These are phyloP conservation scores for Thecocarcelia acutangulata DNA, from an alignment of 2,888 invertebrate genomes.

Conservation along the genomic window DNA sequence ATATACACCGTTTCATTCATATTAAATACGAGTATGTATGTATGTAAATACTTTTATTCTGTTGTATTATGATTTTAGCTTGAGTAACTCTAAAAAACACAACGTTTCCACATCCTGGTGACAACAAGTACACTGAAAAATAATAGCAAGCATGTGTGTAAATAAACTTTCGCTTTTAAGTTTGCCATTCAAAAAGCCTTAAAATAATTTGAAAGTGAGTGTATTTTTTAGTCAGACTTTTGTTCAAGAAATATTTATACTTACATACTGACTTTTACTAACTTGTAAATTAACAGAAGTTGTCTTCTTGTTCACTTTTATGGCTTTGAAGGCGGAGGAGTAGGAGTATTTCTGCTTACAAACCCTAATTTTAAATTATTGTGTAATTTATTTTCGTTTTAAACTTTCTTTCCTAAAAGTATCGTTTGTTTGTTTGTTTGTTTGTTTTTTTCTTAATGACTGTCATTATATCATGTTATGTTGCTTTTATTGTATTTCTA, in stretches of 20 bases:
- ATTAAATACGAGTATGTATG: too few species aligned
- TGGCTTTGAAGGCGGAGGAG: too few species aligned
- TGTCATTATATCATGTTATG: constrained; percentile 49
- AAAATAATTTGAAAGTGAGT: constrained; percentile 25
- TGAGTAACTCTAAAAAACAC: too few species aligned
- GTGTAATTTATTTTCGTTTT: constrained; percentile 6
- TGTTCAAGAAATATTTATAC: background rate
- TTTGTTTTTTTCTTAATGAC: constrained; percentile 50
- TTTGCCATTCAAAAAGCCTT: background rate
- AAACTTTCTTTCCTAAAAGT: background rate
- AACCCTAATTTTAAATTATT: constrained; percentile 14
- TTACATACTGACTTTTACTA: background rate
- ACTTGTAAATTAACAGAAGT: constrained; percentile 1
- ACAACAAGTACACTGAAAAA: too few species aligned
- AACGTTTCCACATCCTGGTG: too few species aligned
- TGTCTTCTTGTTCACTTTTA: background rate
- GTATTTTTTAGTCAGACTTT: background rate
- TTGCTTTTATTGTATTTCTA: constrained; percentile 9
- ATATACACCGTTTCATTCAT: too few species aligned
- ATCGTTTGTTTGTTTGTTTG: background rate
- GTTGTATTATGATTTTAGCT: too few species aligned
- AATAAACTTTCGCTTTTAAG: constrained; percentile 27
- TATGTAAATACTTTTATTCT: too few species aligned
- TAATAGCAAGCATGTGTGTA: background rate
- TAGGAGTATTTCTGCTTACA: constrained; percentile 3